Percentiles rank a stretch among this genome's conserved stretches.
Evolutionary conservation across 2,113 vertebrate genomes (phyloP).

Genomic region (Mustelus asterias): DNA sequence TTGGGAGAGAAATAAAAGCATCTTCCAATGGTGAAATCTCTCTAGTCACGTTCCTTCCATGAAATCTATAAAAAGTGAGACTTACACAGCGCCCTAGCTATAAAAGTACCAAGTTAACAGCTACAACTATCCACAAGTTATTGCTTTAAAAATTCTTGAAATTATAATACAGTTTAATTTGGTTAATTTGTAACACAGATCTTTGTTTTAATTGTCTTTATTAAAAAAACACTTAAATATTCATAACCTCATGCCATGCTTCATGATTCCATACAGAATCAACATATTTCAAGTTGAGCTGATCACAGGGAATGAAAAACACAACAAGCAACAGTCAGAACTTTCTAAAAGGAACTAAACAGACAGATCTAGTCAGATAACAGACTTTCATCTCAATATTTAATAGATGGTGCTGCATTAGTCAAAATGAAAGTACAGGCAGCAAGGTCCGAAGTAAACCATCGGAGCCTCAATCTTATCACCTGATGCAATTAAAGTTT

Average conservation of each 20-base stretch:
- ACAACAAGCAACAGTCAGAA: slow-evolving; percentile 50
- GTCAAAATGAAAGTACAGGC: slow-evolving; percentile 46
- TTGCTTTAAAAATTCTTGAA: slow-evolving; percentile 15
- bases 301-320: slow-evolving; percentile 57
- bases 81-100: slow-evolving; percentile 35
- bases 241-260: slow-evolving; percentile 87
- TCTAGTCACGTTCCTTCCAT: background rate
- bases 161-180: slow-evolving; percentile 31
- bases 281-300: slow-evolving; percentile 65
- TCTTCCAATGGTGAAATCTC: slow-evolving; percentile 2
- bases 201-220: slow-evolving; percentile 58
- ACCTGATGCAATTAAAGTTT: background rate
- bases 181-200: slow-evolving; percentile 35
- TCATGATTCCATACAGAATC: slow-evolving; percentile 69
- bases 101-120: slow-evolving; percentile 28
- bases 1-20: background rate
- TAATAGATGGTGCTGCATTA: slow-evolving; percentile 58
- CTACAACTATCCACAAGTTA: slow-evolving; percentile 18
- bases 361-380: slow-evolving; percentile 57
- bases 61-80: background rate
- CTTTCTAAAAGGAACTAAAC: slow-evolving; percentile 55
- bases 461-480: slow-evolving; percentile 17
- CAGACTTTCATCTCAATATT: slow-evolving; percentile 50
- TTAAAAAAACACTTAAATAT: slow-evolving; percentile 81
- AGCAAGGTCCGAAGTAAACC: slow-evolving; percentile 42